phyloP scores from a whole-genome alignment of 2,888 invertebrate genomes.

The Lasioglossum calceatum region DNA sequence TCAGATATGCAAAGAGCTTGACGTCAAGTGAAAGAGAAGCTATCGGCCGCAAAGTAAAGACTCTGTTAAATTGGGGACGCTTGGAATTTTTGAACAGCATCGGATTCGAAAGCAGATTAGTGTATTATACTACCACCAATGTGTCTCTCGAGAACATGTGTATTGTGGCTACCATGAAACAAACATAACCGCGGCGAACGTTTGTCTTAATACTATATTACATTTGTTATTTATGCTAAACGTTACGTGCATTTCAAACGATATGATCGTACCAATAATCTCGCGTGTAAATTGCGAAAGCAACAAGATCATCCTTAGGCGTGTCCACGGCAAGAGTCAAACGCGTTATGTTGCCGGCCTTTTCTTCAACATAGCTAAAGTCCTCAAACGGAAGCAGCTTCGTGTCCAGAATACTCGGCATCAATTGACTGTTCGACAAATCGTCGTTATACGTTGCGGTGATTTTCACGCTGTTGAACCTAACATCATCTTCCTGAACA shows the following conservation, averaged over 20 bases:
- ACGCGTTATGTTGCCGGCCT: conserved; percentile 37
- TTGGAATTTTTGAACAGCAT: conserved; percentile 86
- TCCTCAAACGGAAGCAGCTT: conserved; percentile 63
- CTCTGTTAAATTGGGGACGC: conserved; percentile 91
- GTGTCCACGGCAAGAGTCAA: conserved; percentile 59
- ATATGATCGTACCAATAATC: conserved; percentile 4
- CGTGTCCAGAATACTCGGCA: conserved; percentile 64
- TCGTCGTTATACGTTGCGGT: conserved; percentile 64
- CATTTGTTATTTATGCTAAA: neutral
- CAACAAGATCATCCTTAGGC: conserved; percentile 65
- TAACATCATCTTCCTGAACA: conserved; percentile 46
- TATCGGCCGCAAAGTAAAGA: conserved; percentile 91
- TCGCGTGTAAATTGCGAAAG: conserved; percentile 74
- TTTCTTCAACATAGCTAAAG: conserved; percentile 48
- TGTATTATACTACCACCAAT: conserved; percentile 88
- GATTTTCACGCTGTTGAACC: conserved; percentile 68
- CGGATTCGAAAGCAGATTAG: conserved; percentile 87
- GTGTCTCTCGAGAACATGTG: conserved; percentile 93
- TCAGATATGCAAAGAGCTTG: neutral
- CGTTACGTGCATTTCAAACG: neutral
- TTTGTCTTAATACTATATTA: neutral
- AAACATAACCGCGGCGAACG: neutral
- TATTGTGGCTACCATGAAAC: conserved; percentile 86
- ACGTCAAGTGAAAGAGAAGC: conserved; percentile 84
- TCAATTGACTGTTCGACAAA: conserved; percentile 64